A percentile compares a stretch with the other conserved stretches of the same genome.
phyloP scores from a whole-genome alignment of 2,888 invertebrate species.

The Copidosoma aretas region DNA sequence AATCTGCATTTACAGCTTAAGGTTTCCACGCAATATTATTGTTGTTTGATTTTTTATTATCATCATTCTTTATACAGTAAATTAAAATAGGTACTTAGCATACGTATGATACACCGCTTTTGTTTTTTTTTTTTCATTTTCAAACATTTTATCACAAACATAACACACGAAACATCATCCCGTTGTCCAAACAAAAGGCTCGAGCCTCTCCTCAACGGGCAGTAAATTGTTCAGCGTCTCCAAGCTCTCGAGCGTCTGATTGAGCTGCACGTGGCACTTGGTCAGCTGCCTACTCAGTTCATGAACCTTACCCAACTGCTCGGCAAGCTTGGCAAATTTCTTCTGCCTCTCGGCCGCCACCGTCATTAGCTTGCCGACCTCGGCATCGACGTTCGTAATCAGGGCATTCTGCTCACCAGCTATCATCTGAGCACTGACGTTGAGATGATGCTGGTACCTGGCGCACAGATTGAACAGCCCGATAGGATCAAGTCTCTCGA shows the following conservation, averaged over 20 bases:
- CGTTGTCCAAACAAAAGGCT: constrained; percentile 90
- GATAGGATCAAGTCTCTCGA: constrained; percentile 77
- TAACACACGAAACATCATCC: constrained; percentile 61
- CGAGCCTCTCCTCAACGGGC: constrained; percentile 81
- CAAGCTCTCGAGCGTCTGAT: constrained; percentile 84
- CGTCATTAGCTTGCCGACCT: constrained; percentile 73
- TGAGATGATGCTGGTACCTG: constrained; percentile 84
- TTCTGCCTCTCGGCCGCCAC: constrained; percentile 82
- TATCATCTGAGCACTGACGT: constrained; percentile 81
- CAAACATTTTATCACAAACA: constrained; percentile 23
- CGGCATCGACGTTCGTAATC: constrained; percentile 76
- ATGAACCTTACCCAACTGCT: constrained; percentile 81
- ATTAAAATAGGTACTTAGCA: constrained; percentile 32
- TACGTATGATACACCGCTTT: neutral
- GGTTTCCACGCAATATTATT: constrained; percentile 31
- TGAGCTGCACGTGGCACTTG: constrained; percentile 80
- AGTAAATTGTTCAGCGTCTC: constrained; percentile 84
- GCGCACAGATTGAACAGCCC: constrained; percentile 78
- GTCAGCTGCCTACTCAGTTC: constrained; percentile 84
- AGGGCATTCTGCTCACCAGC: constrained; percentile 80
- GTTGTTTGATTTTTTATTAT: constrained; percentile 1
- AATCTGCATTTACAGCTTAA: constrained; percentile 29
- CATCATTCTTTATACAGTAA: constrained; percentile 33
- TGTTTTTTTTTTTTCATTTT: constrained; percentile 29
- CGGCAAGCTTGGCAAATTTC: constrained; percentile 83